phyloP scores from a whole-genome alignment of 2,888 invertebrate genomes.

The Pammene aurita region DNA sequence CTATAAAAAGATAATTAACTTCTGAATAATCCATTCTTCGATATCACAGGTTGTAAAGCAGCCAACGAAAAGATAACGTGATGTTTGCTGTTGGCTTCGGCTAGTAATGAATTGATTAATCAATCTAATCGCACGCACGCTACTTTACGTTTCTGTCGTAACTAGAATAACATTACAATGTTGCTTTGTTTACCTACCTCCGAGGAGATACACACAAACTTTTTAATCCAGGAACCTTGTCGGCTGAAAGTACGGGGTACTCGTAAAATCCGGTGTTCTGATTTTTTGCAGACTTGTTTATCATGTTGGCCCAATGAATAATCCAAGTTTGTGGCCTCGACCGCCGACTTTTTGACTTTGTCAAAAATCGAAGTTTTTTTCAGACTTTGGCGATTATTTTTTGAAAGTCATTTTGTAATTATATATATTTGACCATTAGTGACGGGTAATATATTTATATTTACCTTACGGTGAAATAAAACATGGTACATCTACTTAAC shows the following conservation, averaged over 20 bases:
- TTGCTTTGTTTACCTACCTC: constrained; percentile 5
- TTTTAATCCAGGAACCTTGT: too few species aligned
- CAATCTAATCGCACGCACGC: constrained; percentile 7
- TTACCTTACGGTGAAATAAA: not conserved
- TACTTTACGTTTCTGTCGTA: not conserved
- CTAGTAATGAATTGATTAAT: constrained; percentile 5
- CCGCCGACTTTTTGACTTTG: too few species aligned
- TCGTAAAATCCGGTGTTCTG: too few species aligned
- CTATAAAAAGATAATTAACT: constrained; percentile 5
- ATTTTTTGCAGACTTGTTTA: too few species aligned
- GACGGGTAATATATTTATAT: too few species aligned
- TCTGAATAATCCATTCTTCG: constrained; percentile 9
- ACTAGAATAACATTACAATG: not conserved
- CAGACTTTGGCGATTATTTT: too few species aligned
- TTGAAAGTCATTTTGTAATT: too few species aligned
- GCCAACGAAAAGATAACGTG: not conserved
- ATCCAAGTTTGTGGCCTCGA: too few species aligned
- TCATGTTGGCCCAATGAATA: too few species aligned
- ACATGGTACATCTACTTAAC: constrained; percentile 19
- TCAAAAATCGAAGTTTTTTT: too few species aligned
- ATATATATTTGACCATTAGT: too few species aligned
- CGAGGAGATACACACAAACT: not conserved
- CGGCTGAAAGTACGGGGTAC: too few species aligned
- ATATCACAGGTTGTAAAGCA: constrained; percentile 7
- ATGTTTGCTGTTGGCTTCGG: not conserved